Conservation (phyloP, 1,140 invertebrate genomes). For the Orchestia grillus region DNA sequence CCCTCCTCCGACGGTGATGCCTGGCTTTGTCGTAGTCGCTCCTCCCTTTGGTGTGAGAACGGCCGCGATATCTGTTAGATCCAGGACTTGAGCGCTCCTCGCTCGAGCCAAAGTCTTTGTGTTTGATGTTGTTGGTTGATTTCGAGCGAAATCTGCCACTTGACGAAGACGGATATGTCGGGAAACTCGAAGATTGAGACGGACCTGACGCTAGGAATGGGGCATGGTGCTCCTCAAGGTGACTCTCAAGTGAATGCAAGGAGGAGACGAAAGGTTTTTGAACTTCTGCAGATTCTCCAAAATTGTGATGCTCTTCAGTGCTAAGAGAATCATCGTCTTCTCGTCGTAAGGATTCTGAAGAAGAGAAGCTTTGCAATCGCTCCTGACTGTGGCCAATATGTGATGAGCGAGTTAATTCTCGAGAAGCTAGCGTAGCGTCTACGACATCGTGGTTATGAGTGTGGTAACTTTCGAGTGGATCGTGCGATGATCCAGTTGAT, state of each 20-base stretch:
- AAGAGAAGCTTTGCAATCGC: neutral
- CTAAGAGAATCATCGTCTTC: neutral
- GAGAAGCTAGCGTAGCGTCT: neutral
- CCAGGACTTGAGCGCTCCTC: constrained; percentile 35
- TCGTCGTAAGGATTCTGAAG: neutral
- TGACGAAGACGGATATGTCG: constrained; percentile 37
- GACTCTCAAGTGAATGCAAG: constrained; percentile 51
- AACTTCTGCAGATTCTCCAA: neutral
- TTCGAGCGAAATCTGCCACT: constrained; percentile 49
- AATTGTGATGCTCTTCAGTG: constrained; percentile 2
- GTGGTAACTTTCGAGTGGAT: neutral
- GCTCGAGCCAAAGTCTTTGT: constrained; percentile 42
- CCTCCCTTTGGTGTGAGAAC: constrained; percentile 44
- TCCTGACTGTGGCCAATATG: neutral
- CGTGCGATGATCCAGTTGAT: neutral
- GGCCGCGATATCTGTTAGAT: constrained; percentile 52
- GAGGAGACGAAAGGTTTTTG: constrained; percentile 6
- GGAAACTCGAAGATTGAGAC: constrained; percentile 47
- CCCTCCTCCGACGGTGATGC: constrained; percentile 29
- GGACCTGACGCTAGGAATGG: neutral
- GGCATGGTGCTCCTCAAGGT: neutral
- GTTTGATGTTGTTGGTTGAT: constrained; percentile 54
- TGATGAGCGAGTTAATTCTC: neutral
- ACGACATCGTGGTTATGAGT: neutral
- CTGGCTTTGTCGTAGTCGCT: constrained; percentile 28